These are phyloP conservation scores for Pontoporia blainvillei DNA, from an alignment of 2,113 vertebrate species.

Conservation along the genomic window DNA sequence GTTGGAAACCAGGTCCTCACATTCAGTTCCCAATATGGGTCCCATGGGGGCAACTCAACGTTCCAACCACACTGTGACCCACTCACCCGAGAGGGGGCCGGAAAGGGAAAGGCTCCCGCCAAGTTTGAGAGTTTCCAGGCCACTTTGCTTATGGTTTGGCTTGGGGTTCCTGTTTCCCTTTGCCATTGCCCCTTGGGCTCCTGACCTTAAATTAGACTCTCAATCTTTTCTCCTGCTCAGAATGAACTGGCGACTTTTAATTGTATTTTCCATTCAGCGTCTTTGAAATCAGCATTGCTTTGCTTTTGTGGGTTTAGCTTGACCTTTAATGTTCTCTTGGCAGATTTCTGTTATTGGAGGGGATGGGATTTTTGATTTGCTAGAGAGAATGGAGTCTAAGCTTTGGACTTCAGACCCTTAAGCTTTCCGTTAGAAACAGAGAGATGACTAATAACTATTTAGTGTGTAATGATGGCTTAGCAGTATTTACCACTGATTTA, in stretches of 20 bases:
- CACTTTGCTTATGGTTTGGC: conserved; percentile 31
- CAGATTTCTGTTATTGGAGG: conserved; percentile 65
- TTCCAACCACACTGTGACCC: not conserved
- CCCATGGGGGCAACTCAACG: not conserved
- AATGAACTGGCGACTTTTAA: conserved; percentile 52
- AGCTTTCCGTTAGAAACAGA: conserved; percentile 70
- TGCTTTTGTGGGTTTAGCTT: conserved; percentile 69
- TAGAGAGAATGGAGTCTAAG: conserved; percentile 77
- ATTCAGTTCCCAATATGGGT: not conserved
- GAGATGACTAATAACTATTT: conserved; percentile 84
- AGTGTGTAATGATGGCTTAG: conserved; percentile 84
- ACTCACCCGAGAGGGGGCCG: not conserved
- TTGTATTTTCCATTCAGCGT: conserved; percentile 67
- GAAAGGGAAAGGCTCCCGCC: not conserved
- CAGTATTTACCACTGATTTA: conserved; percentile 82
- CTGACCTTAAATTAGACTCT: conserved; percentile 14
- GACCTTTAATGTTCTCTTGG: conserved; percentile 78
- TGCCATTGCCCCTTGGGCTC: not conserved
- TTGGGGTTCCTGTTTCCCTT: not conserved
- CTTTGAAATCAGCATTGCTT: conserved; percentile 71
- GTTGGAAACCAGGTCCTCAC: not conserved
- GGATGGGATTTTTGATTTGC: conserved; percentile 75
- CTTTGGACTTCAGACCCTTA: conserved; percentile 73
- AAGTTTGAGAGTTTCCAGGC: conserved; percentile 42
- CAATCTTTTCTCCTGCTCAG: conserved; percentile 16